These are phyloP conservation scores for Pocillopora meandrina DNA, from an alignment of 92 coral and sea anemone species.

Conservation along the genomic window DNA sequence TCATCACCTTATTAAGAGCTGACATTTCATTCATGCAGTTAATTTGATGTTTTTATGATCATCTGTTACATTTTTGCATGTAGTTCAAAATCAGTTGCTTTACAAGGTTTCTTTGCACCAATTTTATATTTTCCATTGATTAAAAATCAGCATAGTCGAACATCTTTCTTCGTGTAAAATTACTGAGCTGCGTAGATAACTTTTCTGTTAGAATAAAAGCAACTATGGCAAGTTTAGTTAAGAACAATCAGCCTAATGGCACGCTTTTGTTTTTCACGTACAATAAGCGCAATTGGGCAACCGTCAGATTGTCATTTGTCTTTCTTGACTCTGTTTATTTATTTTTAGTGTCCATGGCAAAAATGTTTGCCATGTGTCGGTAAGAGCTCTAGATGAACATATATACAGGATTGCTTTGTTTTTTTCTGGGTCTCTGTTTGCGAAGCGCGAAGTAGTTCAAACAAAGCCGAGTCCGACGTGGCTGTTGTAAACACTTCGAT, in stretches of 20 bases:
- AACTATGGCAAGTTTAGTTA: not conserved
- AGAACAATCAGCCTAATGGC: not conserved
- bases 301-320: not conserved
- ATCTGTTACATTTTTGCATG: not conserved
- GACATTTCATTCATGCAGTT: slow-evolving; percentile 11
- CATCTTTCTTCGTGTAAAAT: not conserved
- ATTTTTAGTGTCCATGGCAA: not conserved
- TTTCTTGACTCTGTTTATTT: slow-evolving; percentile 7
- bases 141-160: not conserved
- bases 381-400: not conserved
- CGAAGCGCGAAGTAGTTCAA: no score
- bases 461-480: no score
- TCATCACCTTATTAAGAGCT: not conserved
- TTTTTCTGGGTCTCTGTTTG: not conserved
- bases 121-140: not conserved
- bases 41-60: not conserved
- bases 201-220: slow-evolving; percentile 3
- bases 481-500: no score
- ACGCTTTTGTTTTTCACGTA: slow-evolving; percentile 3
- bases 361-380: slow-evolving; percentile 4
- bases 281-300: not conserved
- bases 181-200: slow-evolving; percentile 1
- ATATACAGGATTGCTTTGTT: not conserved
- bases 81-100: not conserved
- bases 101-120: not conserved